These are phyloP conservation scores for Mesochorus sp. DNA, from an alignment of 2,888 invertebrate genomes.

Conservation along the genomic window DNA sequence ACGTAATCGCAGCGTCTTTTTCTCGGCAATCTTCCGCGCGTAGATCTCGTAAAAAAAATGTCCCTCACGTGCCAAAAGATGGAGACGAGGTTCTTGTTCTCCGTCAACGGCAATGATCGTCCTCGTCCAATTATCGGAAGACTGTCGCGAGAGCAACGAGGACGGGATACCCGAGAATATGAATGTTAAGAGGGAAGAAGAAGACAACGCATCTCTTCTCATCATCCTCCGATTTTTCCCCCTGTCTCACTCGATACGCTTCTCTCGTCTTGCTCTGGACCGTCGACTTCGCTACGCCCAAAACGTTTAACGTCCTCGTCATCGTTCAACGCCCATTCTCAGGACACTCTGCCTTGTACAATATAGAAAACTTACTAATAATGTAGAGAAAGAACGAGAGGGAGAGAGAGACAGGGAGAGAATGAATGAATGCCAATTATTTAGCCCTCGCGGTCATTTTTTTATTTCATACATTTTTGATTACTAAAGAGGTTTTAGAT, in stretches of 20 bases:
- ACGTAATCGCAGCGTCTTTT: slow-evolving; percentile 25
- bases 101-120: slow-evolving; percentile 62
- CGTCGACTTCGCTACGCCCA: slow-evolving; percentile 64
- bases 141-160: not conserved
- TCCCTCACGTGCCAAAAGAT: not conserved
- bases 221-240: slow-evolving; percentile 25
- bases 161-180: not conserved
- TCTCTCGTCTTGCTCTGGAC: slow-evolving; percentile 32
- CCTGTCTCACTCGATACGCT: slow-evolving; percentile 40
- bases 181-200: not conserved
- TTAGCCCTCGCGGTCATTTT: too few relatives aligned
- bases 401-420: not conserved
- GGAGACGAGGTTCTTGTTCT: slow-evolving; percentile 45
- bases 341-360: too few relatives aligned
- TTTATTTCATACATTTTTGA: not conserved
- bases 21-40: not conserved
- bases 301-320: slow-evolving; percentile 63
- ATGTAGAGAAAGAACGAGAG: not conserved
- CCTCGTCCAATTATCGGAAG: slow-evolving; percentile 63
- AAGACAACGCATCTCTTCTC: slow-evolving; percentile 10
- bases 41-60: slow-evolving; percentile 4
- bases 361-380: too few relatives aligned
- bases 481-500: not conserved
- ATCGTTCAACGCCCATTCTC: not conserved
- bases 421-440: not conserved